Base-by-base conservation (phyloP, 2,113 vertebrate genomes). In the Ceyx melanurus region DNA sequence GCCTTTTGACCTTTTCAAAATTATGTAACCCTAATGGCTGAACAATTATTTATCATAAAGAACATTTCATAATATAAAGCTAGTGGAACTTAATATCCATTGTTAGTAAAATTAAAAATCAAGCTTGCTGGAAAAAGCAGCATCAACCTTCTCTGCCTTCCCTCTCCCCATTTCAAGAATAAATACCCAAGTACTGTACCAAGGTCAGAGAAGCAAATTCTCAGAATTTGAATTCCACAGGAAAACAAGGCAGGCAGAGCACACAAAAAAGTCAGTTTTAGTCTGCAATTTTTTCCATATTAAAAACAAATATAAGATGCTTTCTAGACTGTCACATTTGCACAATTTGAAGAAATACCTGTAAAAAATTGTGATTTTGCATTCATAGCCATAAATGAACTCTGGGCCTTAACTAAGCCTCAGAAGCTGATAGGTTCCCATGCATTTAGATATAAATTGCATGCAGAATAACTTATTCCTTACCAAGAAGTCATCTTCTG, bases 401-500 rank as follows among this genome's bases (percentile, higher is more conserved):
- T 68, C 9, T 20, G 29, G 5, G 11, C 53, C 7, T 62, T 53
- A 64, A 31, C 23, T 33, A 77, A 23, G 19, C n/a, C 37, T 70
- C 58, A 82, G 42, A 76, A 76, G 22, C 16, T 21, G 7, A 80
- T 29, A 78, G 11, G 11, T 74, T 62, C 16, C 43, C n/a, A 42
- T 17, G 3, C 20, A 42, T 43, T 70, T 50, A 79, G 22, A 88
- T 88, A 76, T n/a, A 84, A 82, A 76, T 13, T 60, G 66, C 6
- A 62, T 74, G 10, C 15, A 82, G 46, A 94, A 35, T 51, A 92
- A 88, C 26, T 73, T 62, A 56, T 71, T 70, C 15, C 96, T 97
- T 99, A 99, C 99, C 99, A 99, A 97, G 96, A 99, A 99, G 95
- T 99, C 99, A 58, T 99, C 99, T 96, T 99, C 99, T 46, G 99